These are phyloP conservation scores for Zosterops pallidus DNA, from an alignment of 2,113 vertebrate genomes.

Conservation along the genomic window DNA sequence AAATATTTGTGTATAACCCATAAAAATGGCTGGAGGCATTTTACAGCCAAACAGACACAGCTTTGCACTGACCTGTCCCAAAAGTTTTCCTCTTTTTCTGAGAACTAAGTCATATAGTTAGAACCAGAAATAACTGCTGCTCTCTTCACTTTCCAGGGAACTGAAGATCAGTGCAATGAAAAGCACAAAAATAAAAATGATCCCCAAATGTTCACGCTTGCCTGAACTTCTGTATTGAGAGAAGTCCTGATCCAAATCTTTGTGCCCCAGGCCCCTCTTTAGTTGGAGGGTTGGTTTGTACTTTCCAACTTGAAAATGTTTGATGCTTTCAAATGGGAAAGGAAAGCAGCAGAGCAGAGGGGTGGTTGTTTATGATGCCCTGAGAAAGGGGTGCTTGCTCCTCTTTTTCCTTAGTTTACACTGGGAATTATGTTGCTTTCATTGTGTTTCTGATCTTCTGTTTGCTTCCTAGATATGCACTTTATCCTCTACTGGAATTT, in stretches of 20 bases:
- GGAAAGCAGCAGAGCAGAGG: not conserved
- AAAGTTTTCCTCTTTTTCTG: not conserved
- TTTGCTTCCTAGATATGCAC: not conserved
- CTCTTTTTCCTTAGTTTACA: not conserved
- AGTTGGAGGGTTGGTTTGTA: not conserved
- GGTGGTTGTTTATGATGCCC: not conserved
- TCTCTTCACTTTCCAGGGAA: not conserved
- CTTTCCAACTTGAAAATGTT: not conserved
- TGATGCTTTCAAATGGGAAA: not conserved
- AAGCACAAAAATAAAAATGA: not conserved
- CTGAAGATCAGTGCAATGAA: not conserved
- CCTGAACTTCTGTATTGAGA: not conserved
- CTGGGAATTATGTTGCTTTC: not conserved
- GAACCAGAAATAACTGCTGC: not conserved
- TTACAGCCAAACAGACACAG: not conserved
- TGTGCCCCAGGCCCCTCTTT: not conserved
- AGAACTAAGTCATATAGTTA: not conserved
- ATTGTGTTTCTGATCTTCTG: not conserved
- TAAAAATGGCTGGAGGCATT: not conserved
- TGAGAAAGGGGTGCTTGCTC: not conserved
- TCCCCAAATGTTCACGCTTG: not conserved
- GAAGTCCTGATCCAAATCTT: not conserved
- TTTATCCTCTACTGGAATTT: not conserved
- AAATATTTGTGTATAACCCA: constrained; percentile 27
- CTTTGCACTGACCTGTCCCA: not conserved